Evolutionary conservation across 1,140 invertebrate species (phyloP), one percentile per base, ranked within the genome.

Genomic region (Camponotus pennsylvanicus): DNA sequence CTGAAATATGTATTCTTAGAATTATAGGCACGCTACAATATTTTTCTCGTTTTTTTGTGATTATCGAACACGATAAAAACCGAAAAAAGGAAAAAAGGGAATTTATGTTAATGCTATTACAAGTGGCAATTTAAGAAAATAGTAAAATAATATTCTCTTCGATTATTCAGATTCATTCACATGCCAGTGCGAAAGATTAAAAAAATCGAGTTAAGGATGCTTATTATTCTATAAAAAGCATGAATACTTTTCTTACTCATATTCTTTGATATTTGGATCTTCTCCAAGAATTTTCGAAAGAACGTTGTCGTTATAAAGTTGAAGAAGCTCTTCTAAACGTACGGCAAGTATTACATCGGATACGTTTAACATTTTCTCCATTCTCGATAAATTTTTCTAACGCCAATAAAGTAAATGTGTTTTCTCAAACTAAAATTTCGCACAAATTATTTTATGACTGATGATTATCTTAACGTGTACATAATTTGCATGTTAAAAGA

Each of bases 221-320:
- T 49, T 70, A 40, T 32, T 37, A 27, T 80, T 40, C 15, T 4
- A 2, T 42, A 45, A 70, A 18, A 2, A 79, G 34, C 49, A 70
- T 42, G 42, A 15, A 37, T 57, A 32, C 18, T 52, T 52, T 15
- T 8, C 27, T 82, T 61, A 37, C 40, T 61, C 13, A 49, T 73
- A 75, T 83, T 63, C 11, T 75, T 37, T 5, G 7, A 18, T 42
- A 45, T 21, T n/a, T 45, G 40, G 55, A 73, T 73, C 32, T 75
- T 64, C 1, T 34, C 40, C 40, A 57, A 71, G 40, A 71, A 75
- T 49, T 59, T 82, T 57, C 40, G 18, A 75, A 75, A 63, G n/a
- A 49, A 63, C 49, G 9, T 52, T 66, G 37, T 78, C 18, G 18
- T 11, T 78, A n/a, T 13, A 45, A 61, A 75, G n/a, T 61, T 61